Percentiles rank a stretch among this genome's conserved stretches.
These are phyloP conservation scores for Orientallactaga sibirica DNA, from an alignment of 2,797 vertebrate genomes.

Conservation along the genomic window DNA sequence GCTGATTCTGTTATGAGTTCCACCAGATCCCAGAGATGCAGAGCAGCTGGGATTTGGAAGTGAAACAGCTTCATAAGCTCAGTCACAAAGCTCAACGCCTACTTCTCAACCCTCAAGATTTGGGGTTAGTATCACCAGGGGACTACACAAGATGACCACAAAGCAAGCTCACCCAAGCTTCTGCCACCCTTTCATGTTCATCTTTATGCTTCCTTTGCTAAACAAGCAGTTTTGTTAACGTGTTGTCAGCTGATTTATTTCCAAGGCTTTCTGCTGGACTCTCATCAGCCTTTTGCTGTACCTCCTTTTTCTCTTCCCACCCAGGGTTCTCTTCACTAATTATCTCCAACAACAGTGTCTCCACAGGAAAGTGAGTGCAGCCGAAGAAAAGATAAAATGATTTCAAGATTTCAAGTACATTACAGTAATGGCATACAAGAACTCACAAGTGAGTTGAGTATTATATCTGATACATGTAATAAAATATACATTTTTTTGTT, in stretches of 20 bases:
- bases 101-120: not conserved
- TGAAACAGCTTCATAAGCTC: not conserved
- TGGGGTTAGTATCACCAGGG: not conserved
- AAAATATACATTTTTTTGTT: not conserved
- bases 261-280: not conserved
- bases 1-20: not conserved
- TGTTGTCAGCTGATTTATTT: not conserved
- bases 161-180: not conserved
- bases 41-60: not conserved
- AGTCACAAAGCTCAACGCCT: not conserved
- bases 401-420: not conserved
- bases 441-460: not conserved
- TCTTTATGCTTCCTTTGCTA: not conserved
- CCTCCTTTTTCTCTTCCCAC: not conserved
- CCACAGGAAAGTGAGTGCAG: not conserved
- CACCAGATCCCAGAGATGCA: not conserved
- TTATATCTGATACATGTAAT: not conserved
- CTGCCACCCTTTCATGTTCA: no score
- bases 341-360: not conserved
- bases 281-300: not conserved
- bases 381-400: not conserved
- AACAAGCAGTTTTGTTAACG: not conserved
- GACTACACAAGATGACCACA: not conserved
- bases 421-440: not conserved
- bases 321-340: not conserved